Evolutionary conservation across 2,888 invertebrate genomes (phyloP).

Genomic region (Lysandra bellargus): DNA sequence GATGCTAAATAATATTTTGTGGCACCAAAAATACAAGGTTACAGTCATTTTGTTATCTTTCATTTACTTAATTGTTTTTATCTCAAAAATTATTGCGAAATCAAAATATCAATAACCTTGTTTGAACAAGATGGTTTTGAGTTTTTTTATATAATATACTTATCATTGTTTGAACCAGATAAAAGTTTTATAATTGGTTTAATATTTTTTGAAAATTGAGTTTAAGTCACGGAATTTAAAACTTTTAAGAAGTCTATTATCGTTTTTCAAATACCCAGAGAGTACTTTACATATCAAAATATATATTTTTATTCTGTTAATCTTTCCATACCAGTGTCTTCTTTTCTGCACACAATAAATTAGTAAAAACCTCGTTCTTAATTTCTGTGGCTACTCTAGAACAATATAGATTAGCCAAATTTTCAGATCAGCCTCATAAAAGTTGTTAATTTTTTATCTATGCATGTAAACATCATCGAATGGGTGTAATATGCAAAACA

Average conservation of each 20-base stretch:
- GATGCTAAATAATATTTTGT: neutral
- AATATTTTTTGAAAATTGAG: too few species aligned
- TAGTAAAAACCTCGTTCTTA: neutral
- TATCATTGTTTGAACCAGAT: too few species aligned
- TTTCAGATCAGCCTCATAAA: constrained; percentile 6
- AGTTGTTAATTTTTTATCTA: constrained; percentile 1
- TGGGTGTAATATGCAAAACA: constrained; percentile 1
- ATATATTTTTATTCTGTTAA: too few species aligned
- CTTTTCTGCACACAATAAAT: neutral
- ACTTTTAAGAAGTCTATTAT: too few species aligned
- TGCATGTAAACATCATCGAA: neutral
- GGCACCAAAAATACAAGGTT: neutral
- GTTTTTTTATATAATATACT: too few species aligned
- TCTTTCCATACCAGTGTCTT: neutral
- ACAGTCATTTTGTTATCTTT: neutral
- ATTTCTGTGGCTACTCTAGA: neutral
- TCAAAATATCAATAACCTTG: too few species aligned
- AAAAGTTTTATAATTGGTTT: too few species aligned
- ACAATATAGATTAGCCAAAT: neutral
- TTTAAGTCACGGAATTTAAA: too few species aligned
- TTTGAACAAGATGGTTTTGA: too few species aligned
- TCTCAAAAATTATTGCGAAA: neutral
- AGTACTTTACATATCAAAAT: too few species aligned
- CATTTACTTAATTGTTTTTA: neutral
- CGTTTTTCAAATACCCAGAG: too few species aligned